Percentiles rank a stretch among this genome's conserved stretches.
Evolutionary conservation across 2,888 invertebrate species (phyloP).

Genomic region (Acanthosoma haemorrhoidale): DNA sequence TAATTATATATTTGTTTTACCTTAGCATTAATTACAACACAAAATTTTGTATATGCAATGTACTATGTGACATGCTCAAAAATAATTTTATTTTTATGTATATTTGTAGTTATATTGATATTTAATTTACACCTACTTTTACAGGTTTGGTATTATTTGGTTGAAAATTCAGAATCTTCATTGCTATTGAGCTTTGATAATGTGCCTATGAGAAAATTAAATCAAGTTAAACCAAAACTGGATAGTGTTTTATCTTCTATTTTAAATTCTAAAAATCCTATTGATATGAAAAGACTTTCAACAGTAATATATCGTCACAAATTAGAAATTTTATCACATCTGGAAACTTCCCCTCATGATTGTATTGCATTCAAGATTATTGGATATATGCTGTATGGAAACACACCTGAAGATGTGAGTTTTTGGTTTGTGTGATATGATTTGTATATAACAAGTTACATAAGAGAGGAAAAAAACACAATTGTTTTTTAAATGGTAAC

Average conservation of each 20-base stretch:
- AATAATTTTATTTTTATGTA: too few species aligned
- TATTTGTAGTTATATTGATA: too few species aligned
- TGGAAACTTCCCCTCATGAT: slow-evolving; percentile 73
- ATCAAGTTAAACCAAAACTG: slow-evolving; percentile 57
- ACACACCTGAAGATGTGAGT: slow-evolving; percentile 63
- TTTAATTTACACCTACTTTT: too few species aligned
- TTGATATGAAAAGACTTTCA: slow-evolving; percentile 71
- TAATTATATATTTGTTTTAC: too few species aligned
- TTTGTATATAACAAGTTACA: too few species aligned
- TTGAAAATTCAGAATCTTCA: slow-evolving; percentile 66
- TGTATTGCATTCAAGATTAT: slow-evolving; percentile 70
- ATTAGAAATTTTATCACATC: slow-evolving; percentile 60
- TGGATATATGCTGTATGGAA: slow-evolving; percentile 77
- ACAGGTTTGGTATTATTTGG: slow-evolving; percentile 62
- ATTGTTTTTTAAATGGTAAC: background rate
- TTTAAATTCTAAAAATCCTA: slow-evolving; percentile 48
- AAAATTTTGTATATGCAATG: too few species aligned
- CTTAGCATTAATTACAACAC: too few species aligned
- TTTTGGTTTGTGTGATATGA: background rate
- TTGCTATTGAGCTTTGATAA: slow-evolving; percentile 68
- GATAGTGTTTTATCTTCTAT: slow-evolving; percentile 49
- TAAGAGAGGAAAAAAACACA: too few species aligned
- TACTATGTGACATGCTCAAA: too few species aligned
- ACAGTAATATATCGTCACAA: slow-evolving; percentile 67
- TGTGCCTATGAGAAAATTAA: slow-evolving; percentile 64